Base-by-base conservation (phyloP, 2,888 invertebrate genomes). In the Lithophane socia region DNA sequence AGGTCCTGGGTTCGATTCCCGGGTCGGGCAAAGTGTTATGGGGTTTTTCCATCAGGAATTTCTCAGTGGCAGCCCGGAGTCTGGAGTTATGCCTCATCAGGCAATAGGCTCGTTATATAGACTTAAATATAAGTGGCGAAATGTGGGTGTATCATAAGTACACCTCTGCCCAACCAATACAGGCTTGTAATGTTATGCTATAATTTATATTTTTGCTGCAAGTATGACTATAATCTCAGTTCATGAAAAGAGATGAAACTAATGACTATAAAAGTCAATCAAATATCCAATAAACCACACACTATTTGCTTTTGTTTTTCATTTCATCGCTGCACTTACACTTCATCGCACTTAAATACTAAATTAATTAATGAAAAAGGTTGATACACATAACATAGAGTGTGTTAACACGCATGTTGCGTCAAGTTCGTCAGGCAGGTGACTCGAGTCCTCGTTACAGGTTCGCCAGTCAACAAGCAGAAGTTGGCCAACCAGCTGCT, bases 391-490 rank as follows among this genome's bases (percentile, higher is more conserved):
- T 52, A 64, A 37, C 16, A 16, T 29, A 58, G 37, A 56, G 44
- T 44, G 70, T 66, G 47, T 56, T 82, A 64, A 75, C 78, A 69
- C 73, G 83, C 83, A 83, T 83, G 83, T 69, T 49, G 24, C 73
- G 73, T 60, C 37, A 21, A 82, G 60, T 84, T 86, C 89, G 88
- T 90, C 91, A 94, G 93, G 94, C 92, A 92, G 94, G 94, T 93
- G 91, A 93, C 80, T 76, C 84, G 79, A 85, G 79, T 92, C 79
- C 82, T 78, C 92, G 90, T 94, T 96, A 71, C 97, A 98, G 98
- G 98, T 94, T 98, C 98, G 87, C 98, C 98, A 87, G 98, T 98
- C 96, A 98, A 98, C 97, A 98, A 97, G 96, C 98, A 98, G 97
- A 98, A 98, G 97, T 97, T 98, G 96, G 98, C 98, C 94, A 98